phyloP scores from a whole-genome alignment of 2,797 vertebrate species.

The Botia almorhae region DNA sequence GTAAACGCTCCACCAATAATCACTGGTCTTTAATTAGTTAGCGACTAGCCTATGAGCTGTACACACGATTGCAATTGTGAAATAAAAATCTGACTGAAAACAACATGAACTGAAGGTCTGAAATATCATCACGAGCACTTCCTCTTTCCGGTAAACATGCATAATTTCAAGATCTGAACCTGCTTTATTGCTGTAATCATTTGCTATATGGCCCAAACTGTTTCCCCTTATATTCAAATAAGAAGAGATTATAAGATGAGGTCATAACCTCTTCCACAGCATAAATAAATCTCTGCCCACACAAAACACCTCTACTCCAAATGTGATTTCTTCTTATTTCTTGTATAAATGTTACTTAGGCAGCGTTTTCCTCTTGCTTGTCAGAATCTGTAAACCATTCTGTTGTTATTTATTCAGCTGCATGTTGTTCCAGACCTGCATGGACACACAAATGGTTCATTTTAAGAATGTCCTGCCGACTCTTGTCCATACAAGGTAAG shows the following conservation, averaged over 20 bases:
- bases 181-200: slow-evolving; percentile 83
- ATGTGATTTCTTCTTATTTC: too few species aligned
- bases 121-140: slow-evolving; percentile 66
- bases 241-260: slow-evolving; percentile 73
- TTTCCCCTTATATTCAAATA: slow-evolving; percentile 70
- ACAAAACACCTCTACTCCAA: neutral
- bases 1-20: slow-evolving; percentile 70
- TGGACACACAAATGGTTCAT: too few species aligned
- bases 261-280: slow-evolving; percentile 75
- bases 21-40: slow-evolving; percentile 74
- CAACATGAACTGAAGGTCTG: slow-evolving; percentile 67
- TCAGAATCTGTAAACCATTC: too few species aligned
- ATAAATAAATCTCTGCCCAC: slow-evolving; percentile 69
- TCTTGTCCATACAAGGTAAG: too few species aligned
- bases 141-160: slow-evolving; percentile 65
- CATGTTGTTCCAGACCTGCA: too few species aligned
- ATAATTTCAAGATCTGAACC: slow-evolving; percentile 71
- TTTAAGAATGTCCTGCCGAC: too few species aligned
- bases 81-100: slow-evolving; percentile 66
- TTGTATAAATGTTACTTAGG: too few species aligned
- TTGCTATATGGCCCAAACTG: slow-evolving; percentile 82
- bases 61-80: slow-evolving; percentile 71
- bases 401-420: too few species aligned
- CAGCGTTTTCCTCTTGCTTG: too few species aligned
- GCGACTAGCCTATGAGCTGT: slow-evolving; percentile 70